These are phyloP conservation scores for Heteractis magnifica DNA, from an alignment of 92 coral and sea anemone species.

Conservation along the genomic window DNA sequence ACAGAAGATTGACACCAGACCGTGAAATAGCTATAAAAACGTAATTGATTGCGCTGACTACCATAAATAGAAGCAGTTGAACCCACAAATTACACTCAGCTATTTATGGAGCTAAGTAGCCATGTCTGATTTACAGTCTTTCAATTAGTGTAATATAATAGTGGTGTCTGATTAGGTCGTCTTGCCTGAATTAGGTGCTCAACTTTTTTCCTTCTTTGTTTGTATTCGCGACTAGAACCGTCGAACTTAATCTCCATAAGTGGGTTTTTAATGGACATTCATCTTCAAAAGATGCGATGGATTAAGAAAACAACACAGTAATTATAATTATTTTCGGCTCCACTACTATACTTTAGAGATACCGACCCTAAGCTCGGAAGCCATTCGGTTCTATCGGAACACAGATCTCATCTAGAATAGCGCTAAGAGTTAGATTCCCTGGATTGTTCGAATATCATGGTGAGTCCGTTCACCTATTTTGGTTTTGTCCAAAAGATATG, in stretches of 20 bases:
- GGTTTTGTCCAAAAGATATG: not conserved
- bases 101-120: not conserved
- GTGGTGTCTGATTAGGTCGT: not conserved
- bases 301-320: not conserved
- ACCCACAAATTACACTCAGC: not conserved
- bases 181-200: not conserved
- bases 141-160: slow-evolving; percentile 22
- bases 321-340: not conserved
- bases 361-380: slow-evolving; percentile 3
- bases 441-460: not conserved
- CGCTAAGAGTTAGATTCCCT: not conserved
- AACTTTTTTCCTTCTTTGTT: not conserved
- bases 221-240: slow-evolving; percentile 1
- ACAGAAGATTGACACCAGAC: not conserved
- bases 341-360: not conserved
- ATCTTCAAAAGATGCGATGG: slow-evolving; percentile 6
- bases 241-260: not conserved
- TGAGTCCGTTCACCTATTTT: not conserved
- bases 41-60: not conserved
- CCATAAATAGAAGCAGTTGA: slow-evolving; percentile 1
- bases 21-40: not conserved
- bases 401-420: not conserved
- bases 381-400: not conserved
- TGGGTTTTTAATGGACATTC: not conserved
- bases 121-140: slow-evolving; percentile 10